Base-by-base conservation (phyloP, 2,888 invertebrate genomes). In the Spilarctia lutea region DNA sequence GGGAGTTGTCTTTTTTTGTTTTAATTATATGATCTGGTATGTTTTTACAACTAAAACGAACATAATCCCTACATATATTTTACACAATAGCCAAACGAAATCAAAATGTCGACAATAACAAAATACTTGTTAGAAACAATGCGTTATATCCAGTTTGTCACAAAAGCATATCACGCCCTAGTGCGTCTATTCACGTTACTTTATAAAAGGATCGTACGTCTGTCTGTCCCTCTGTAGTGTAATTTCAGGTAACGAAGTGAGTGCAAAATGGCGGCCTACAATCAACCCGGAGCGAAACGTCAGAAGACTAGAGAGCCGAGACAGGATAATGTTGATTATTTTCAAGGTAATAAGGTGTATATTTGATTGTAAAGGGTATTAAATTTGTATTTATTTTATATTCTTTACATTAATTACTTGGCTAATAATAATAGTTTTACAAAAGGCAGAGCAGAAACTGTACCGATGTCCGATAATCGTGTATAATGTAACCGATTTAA, bases 231-330 rank as follows among this genome's bases (percentile, higher is more conserved):
- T 78, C 78, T 74, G 56, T 56, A 65, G 60, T 27, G 13, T 30
- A 6, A 16, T 16, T 63, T 63, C 63, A 13, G 16, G 13, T 30
- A 27, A 24, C 35, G 27, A 0, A 30, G 16, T 30, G 30, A 20
- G 4, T 6, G 10, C 65, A 73, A 72, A 7, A 93, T 94, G 94
- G 85, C 94, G 68, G 81, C 89, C 1, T 92, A 93, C 83, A 89
- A 87, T 67, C 94, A 94, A 79, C 86, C 91, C 0, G 90, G 87
- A 0, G 84, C 86, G 2, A 95, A 95, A 82, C 86, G 94, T 79
- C 94, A 93, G 85, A 95, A 94, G 81, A 90, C 93, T n/a, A 83
- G 91, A 52, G 95, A 95, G 33, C 83, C 83, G 0, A 88, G 91
- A 71, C 79, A 79, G 10, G 94, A 93, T 7, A 85, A 87, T 77